Percentiles rank a stretch among this genome's conserved stretches.
Conservation (phyloP, 2,113 vertebrate species). For the Crotalus horridus region DNA sequence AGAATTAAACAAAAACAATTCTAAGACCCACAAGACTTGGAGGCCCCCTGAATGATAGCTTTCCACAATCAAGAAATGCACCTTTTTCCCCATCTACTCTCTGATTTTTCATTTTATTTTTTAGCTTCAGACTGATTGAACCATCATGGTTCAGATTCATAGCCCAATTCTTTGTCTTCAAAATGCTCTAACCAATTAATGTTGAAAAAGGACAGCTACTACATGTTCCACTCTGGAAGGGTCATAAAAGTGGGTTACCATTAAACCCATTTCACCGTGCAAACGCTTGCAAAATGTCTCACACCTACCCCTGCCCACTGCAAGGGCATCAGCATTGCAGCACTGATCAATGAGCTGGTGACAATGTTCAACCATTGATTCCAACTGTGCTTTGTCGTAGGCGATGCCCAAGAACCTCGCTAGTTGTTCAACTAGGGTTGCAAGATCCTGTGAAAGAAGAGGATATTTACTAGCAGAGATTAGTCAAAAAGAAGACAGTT, state of each 20-base stretch:
- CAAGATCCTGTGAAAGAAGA: constrained; percentile 79
- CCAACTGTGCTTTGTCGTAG: constrained; percentile 94
- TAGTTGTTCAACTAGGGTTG: constrained; percentile 85
- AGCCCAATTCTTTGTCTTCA: background rate
- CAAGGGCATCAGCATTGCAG: constrained; percentile 89
- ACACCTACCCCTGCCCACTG: constrained; percentile 86
- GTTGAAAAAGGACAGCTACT: background rate
- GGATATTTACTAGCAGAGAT: background rate
- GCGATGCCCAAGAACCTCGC: constrained; percentile 89
- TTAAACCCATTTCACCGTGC: background rate
- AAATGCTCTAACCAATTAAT: background rate
- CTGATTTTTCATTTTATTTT: too few relatives aligned
- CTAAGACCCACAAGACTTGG: background rate
- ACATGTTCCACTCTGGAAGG: background rate
- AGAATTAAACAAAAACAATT: background rate
- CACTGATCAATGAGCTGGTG: constrained; percentile 97
- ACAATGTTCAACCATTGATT: constrained; percentile 89
- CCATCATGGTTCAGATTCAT: background rate
- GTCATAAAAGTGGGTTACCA: background rate
- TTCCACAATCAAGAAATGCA: background rate
- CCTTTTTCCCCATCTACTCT: background rate
- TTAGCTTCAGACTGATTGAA: background rate
- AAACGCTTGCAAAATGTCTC: too few relatives aligned
- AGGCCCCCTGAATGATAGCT: background rate
- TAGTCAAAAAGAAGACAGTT: background rate